Evolutionary conservation across 2,797 vertebrate species (phyloP), one percentile per base, ranked within the genome.

Genomic region (Hemitrygon akajei): DNA sequence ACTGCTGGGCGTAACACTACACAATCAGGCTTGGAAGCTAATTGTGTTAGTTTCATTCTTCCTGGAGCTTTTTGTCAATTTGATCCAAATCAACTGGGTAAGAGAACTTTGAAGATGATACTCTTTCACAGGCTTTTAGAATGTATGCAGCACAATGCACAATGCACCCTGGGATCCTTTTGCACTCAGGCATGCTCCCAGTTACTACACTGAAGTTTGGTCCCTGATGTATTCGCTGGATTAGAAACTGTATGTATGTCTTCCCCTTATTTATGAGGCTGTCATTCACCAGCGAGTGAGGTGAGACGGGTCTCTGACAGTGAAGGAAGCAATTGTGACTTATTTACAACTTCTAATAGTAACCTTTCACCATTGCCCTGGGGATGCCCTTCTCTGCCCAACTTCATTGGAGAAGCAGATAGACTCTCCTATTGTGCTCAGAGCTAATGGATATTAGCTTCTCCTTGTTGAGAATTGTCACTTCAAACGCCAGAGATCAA

Each of bases 341-440:
- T 87, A 84, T 27, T 79, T 93, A 76, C 56, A 37, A 91, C 73
- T 12, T 60, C 14, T 66, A 94, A 95, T 34, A 91, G 34, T 87
- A 60, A 94, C 95, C 94, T 96, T 95, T 95, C 77, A 87, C 94
- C 94, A 71, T 95, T 95, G 94, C 58, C 94, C n/a, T 80, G 91
- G 69, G 40, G 22, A 47, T 27, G 40, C 37, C 25, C 18, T 76
- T 37, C n/a, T 16, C 91, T 37, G 11, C 71, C 37, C 69, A 27
- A 14, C 14, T 7, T 37, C 81, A 94, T 60, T 81, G 76, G 94
- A 94, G 94, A 82, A 94, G 92, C 30, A 76, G 80, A 93, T 94
- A 76, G 75, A 95, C 94, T 94, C 94, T 94, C 6, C 0, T 66
- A 95, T 95, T 95, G 95, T 95, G 91, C 91, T 94, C 93, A 75